Evolutionary conservation across 2,888 invertebrate genomes (phyloP), one percentile per base, ranked within the genome.

Genomic region (Chorisops tibialis): DNA sequence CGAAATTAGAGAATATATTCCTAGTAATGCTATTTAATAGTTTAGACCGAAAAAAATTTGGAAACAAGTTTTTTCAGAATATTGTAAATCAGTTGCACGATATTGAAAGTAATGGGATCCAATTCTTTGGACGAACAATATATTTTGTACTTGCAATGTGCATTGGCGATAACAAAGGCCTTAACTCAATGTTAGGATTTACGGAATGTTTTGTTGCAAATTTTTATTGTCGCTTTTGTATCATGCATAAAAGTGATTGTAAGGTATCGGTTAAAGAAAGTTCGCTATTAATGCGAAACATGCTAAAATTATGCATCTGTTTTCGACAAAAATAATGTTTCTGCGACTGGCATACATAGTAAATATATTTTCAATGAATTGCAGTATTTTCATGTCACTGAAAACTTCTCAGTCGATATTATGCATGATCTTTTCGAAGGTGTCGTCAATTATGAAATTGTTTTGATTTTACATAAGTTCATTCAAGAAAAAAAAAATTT

Each of bases 91-190:
- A 61, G 39, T 35, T 63, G 11, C 47, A 37, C 37, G 49, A 54
- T 4, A 11, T 63, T n/a, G 56, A 54, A 35, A 50, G 12, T 2
- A 45, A n/a, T 2, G 63, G 61, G 1, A 45, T 63, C 11, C 1
- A 30, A 22, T 47, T 63, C 14, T 14, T 49, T 37, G 49, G 37
- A 3, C 3, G 9, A 7, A 61, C 39, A 59, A 54, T 65, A n/a
- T 66, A 62, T 60, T 70, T 69, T 54, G 58, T 63, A 5, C 45
- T 67, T 24, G 62, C 65, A 3, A 47, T 43, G 38, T 64, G 68
- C 52, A 14, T 64, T 38, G 68, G 65, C 1, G 69, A 70, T 59
- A 68, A 68, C 61, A 64, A 65, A 38, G 66, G 63, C 4, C 50
- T 69, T 9, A 66, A 67, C 54, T 45, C 58, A 39, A 66, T 69